Base-by-base conservation (phyloP, 2,888 invertebrate species). In the Ochropleura leucogaster region DNA sequence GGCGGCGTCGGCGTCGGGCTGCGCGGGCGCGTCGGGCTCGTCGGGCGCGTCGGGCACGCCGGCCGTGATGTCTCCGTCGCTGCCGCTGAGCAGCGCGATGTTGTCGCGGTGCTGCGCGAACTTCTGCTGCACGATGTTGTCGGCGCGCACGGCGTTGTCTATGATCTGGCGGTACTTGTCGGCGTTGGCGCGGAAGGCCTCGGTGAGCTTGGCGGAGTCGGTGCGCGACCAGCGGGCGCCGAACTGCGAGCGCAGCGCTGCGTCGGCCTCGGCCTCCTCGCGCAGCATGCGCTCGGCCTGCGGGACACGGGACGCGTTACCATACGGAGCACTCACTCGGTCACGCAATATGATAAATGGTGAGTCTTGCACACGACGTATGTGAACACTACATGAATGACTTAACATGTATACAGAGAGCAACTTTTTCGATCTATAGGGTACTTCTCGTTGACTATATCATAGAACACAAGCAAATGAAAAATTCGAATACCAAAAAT, bases 221-320 rank as follows among this genome's bases (percentile, higher is more conserved):
- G 98, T 99, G 89, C 99, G 97, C 2, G 98, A 97, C 99, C 99
- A 99, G 82, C 98, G 97, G 82, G 98, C 98, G 89, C 98, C 98
- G 93, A 99, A 99, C 96, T 99, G 99, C 62, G 97, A 96, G 77
- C 98, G 97, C 85, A 99, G 97, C 90, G 98, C 97, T 88, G 97
- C 97, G 94, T 99, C 99, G 1, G 99, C 98, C 86, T 98, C 97
- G 85, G 98, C 98, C 95, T 99, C 99, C 93, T 99, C 99, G 89
- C 98, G 98, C 87, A 99, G 95, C 97, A 98, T 90, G 85, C 86
- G 86, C 83, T 90, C 90, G 76, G 91, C 90, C 98, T 97, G 67
- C 59, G 42, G 55, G 46, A 55, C 51, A 97, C 2, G 16, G 30
- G 3, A 30, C 30, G 30, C 30, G 30, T 30, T 30, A 30, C 30